phyloP scores from a whole-genome alignment of 2,113 vertebrate species.

The Siniperca knerii region DNA sequence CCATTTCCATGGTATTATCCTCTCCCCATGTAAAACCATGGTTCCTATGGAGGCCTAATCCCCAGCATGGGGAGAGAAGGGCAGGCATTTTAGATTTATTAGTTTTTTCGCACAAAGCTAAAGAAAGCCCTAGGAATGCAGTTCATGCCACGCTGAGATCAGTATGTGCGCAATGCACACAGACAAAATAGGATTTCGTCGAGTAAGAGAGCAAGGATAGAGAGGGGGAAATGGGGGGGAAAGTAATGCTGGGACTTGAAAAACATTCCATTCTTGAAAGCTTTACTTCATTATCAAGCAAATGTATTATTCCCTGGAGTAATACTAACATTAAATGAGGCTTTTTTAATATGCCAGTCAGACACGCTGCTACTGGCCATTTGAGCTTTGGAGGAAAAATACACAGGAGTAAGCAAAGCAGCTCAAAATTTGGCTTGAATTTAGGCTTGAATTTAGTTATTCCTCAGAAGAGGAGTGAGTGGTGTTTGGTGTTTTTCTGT shows the following conservation, averaged over 20 bases:
- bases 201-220: conserved; percentile 48
- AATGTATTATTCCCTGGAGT: conserved; percentile 79
- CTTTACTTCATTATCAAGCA: conserved; percentile 80
- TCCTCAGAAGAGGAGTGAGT: conserved; percentile 43
- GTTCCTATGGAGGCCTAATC: conserved; percentile 75
- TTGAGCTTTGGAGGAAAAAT: conserved; percentile 65
- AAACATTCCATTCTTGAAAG: conserved; percentile 65
- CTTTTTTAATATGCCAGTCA: conserved; percentile 80
- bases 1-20: conserved; percentile 73
- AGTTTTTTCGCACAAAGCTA: conserved; percentile 69
- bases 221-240: neutral
- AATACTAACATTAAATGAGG: conserved; percentile 77
- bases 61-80: conserved; percentile 60
- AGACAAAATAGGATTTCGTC: conserved; percentile 72
- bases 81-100: conserved; percentile 76
- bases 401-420: conserved; percentile 65
- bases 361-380: conserved; percentile 62
- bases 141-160: conserved; percentile 74
- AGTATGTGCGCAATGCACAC: conserved; percentile 68
- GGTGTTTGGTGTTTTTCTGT: conserved; percentile 54
- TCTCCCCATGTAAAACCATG: conserved; percentile 73
- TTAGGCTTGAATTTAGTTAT: conserved; percentile 51
- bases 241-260: conserved; percentile 49
- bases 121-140: conserved; percentile 73
- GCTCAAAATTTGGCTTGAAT: conserved; percentile 51